Evolutionary conservation across 2,888 invertebrate species (phyloP), one percentile per base, ranked within the genome.

Genomic region (Gordius sp.): DNA sequence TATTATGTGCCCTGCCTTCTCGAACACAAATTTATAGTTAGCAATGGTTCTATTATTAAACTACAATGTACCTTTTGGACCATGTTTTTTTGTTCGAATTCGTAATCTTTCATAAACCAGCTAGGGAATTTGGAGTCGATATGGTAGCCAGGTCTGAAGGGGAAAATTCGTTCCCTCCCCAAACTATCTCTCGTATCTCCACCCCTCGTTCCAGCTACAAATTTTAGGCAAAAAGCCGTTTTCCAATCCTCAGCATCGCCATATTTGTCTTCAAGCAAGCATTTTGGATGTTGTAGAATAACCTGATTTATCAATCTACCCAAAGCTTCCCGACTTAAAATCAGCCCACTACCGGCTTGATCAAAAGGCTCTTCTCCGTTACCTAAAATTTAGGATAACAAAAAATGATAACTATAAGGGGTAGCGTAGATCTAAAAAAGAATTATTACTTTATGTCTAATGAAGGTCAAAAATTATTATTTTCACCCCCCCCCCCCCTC

Each of bases 61-160:
- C n/a, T n/a, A n/a, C n/a, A n/a, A 47, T 20, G 4, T n/a, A 47
- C 47, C 47, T 47, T 47, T 20, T 47, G 8, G 8, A 47, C 20
- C 47, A 47, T 47, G 23, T 47, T 47, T 4, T 20, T 8, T 13
- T 47, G 20, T 23, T 47, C 47, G 23, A 18, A 18, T 4, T 4
- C 4, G 20, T 47, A 47, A n/a, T 47, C 47, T 4, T 47, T 23
- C 47, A 4, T 47, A 47, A 47, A 47, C 47, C 47, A 47, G 47
- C 47, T 23, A 23, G 47, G 47, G 4, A 47, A 4, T 47, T 47
- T 47, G 23, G 8, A 4, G 4, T 13, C 47, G 8, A 47, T 8
- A 4, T 18, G 20, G 20, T 47, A 13, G 20, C 47, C 47, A 4
- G 20, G n/a, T 23, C 23, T 47, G 23, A 47, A 47, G 20, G 20